phyloP scores from a whole-genome alignment of 1,140 invertebrate genomes.

The Phocides pigmalion region DNA sequence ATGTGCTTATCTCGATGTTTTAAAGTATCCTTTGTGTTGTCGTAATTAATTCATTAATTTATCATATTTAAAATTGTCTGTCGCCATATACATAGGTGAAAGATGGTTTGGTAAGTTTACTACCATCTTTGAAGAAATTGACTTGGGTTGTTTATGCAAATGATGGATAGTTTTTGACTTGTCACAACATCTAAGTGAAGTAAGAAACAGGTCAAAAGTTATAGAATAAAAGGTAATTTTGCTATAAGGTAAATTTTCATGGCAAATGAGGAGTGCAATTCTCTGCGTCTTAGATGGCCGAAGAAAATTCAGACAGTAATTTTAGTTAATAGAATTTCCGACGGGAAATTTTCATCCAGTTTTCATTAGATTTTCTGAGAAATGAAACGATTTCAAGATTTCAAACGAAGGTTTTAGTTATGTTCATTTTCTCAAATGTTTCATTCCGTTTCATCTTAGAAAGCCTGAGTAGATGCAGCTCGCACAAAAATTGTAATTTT shows the following conservation, averaged over 20 bases:
- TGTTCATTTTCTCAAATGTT: constrained; percentile 9
- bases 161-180: neutral
- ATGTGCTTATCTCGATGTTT: constrained; percentile 25
- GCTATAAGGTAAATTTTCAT: neutral
- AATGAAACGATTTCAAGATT: neutral
- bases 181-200: neutral
- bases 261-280: no score
- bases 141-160: neutral
- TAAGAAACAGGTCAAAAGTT: neutral
- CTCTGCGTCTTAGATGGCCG: no score
- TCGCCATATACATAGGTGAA: constrained; percentile 8
- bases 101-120: constrained; percentile 21
- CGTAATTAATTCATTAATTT: constrained; percentile 4
- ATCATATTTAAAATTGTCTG: constrained; percentile 5
- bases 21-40: constrained; percentile 19
- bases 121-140: neutral
- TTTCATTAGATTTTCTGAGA: neutral
- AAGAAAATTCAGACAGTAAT: no score
- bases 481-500: constrained; percentile 23
- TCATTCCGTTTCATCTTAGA: constrained; percentile 8
- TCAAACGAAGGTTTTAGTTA: neutral
- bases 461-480: constrained; percentile 24
- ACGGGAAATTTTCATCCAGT: no score
- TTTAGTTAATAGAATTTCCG: no score
- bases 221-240: neutral